phyloP scores from a whole-genome alignment of 2,113 vertebrate genomes.

The Mormyrus lacerda region DNA sequence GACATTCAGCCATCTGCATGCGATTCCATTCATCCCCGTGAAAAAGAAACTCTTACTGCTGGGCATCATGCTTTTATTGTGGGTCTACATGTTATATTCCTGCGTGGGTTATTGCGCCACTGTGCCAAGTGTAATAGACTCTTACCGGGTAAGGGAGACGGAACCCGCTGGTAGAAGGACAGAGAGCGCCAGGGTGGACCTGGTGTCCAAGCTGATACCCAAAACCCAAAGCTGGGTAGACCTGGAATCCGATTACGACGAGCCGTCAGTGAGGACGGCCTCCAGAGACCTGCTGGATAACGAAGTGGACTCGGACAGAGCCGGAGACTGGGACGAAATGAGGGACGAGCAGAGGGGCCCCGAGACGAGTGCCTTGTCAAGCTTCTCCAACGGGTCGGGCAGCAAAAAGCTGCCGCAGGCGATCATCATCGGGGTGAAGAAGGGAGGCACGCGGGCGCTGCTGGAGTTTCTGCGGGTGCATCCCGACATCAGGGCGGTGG shows the following conservation, averaged over 20 bases:
- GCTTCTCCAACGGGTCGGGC: constrained; percentile 82
- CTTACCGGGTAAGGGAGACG: constrained; percentile 48
- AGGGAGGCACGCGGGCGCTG: constrained; percentile 81
- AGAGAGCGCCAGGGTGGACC: constrained; percentile 45
- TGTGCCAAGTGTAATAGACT: constrained; percentile 62
- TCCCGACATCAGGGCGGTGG: constrained; percentile 80
- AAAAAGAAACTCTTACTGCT: constrained; percentile 76
- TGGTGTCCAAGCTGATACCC: constrained; percentile 57
- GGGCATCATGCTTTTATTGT: constrained; percentile 86
- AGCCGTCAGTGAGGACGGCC: constrained; percentile 48
- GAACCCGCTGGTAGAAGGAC: constrained; percentile 42
- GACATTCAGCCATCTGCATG: constrained; percentile 63
- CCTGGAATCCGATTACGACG: constrained; percentile 61
- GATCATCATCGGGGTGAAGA: constrained; percentile 91
- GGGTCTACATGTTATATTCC: constrained; percentile 88
- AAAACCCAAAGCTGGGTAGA: constrained; percentile 59
- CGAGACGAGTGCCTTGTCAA: constrained; percentile 72
- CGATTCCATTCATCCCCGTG: constrained; percentile 59
- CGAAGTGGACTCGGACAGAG: constrained; percentile 46
- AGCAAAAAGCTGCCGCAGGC: constrained; percentile 86
- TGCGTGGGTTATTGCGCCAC: constrained; percentile 82
- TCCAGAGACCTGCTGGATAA: constrained; percentile 59
- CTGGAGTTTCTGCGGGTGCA: constrained; percentile 81
- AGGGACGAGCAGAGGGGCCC: constrained; percentile 42
- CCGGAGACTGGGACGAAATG: constrained; percentile 55